phyloP scores from a whole-genome alignment of 2,113 vertebrate species.

The Limanda limanda region DNA sequence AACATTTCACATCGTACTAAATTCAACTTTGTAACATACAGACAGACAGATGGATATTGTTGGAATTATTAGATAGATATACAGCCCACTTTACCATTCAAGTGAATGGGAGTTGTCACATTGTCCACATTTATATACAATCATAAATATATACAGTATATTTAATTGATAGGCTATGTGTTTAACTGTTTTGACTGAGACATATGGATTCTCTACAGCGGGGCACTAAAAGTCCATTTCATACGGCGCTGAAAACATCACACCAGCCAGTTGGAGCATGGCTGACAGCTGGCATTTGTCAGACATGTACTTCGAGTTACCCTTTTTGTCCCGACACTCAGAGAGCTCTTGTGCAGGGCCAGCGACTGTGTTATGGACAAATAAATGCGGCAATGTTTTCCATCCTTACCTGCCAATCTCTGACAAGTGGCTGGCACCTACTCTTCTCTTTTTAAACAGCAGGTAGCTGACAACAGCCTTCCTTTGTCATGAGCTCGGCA shows the following conservation, averaged over 20 bases:
- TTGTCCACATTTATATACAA: background rate
- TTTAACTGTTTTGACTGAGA: constrained; percentile 16
- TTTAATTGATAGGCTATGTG: constrained; percentile 31
- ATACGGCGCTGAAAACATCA: constrained; percentile 36
- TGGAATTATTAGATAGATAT: no score
- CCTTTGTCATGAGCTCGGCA: constrained; percentile 77
- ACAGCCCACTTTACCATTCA: no score
- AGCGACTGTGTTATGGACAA: constrained; percentile 68
- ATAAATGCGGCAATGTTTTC: constrained; percentile 75
- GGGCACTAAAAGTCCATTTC: constrained; percentile 24
- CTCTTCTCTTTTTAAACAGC: constrained; percentile 63
- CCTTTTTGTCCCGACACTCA: constrained; percentile 54
- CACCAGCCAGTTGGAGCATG: constrained; percentile 27
- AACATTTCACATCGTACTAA: no score
- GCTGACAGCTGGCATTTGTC: constrained; percentile 76
- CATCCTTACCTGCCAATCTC: constrained; percentile 69
- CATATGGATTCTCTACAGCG: constrained; percentile 20
- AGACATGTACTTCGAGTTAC: constrained; percentile 60
- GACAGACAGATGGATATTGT: no score
- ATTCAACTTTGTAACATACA: no score
- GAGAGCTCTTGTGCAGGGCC: constrained; percentile 50
- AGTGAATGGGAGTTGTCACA: background rate
- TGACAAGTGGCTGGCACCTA: constrained; percentile 80
- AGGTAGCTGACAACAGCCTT: constrained; percentile 75
- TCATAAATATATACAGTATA: background rate